phyloP scores from a whole-genome alignment of 2,888 invertebrate genomes.

The Phyto melanocephala region DNA sequence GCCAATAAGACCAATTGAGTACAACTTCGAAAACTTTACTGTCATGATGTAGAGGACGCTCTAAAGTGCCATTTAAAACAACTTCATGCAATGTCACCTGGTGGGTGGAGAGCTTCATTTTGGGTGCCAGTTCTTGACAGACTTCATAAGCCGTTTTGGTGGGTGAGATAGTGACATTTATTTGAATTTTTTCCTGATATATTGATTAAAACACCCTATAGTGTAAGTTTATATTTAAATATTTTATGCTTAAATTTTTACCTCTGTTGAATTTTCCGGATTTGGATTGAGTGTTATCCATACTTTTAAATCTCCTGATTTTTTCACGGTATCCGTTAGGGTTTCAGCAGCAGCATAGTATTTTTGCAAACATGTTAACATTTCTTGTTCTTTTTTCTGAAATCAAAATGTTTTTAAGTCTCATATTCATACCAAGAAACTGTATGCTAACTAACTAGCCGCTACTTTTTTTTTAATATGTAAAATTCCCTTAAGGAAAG shows the following conservation, averaged over 20 bases:
- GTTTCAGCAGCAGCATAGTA: conserved; percentile 83
- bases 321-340: conserved; percentile 81
- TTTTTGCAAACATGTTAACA: conserved; percentile 86
- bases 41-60: conserved; percentile 87
- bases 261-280: conserved; percentile 82
- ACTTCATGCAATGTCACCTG: conserved; percentile 89
- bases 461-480: no score
- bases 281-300: conserved; percentile 84
- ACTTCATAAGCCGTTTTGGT: conserved; percentile 88
- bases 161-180: conserved; percentile 82
- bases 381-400: conserved; percentile 83
- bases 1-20: conserved; percentile 92
- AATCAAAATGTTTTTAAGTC: conserved; percentile 24
- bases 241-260: not conserved
- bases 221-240: no score
- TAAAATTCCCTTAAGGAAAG: no score
- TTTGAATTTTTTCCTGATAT: conserved; percentile 76
- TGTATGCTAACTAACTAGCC: no score
- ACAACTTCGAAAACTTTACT: conserved; percentile 81
- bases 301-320: conserved; percentile 88
- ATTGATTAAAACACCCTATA: not conserved
- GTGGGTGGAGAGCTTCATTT: conserved; percentile 83
- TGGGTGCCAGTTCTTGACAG: conserved; percentile 85
- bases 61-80: conserved; percentile 86
- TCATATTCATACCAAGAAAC: no score